Conservation (phyloP, 2,888 invertebrate genomes). For the Osedax frankpressi region DNA sequence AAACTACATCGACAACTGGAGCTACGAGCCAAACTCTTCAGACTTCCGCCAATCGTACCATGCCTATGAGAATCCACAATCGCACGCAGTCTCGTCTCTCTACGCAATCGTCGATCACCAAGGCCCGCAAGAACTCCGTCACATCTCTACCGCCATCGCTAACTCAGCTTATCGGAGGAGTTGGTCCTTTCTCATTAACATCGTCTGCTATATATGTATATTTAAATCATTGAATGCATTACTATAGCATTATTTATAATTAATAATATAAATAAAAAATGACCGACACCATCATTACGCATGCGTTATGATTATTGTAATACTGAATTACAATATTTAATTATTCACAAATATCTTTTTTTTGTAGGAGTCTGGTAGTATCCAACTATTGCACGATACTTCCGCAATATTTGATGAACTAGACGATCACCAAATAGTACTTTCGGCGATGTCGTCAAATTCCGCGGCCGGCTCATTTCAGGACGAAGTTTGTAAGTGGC, state of each 20-base stretch:
- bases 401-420: constrained; percentile 44
- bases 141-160: constrained; percentile 40
- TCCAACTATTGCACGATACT: constrained; percentile 36
- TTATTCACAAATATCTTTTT: too few relatives aligned
- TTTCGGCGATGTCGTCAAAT: constrained; percentile 43
- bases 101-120: constrained; percentile 33
- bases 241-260: too few relatives aligned
- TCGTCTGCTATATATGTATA: not conserved
- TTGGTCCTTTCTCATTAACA: constrained; percentile 22
- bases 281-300: too few relatives aligned
- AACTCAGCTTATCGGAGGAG: constrained; percentile 36
- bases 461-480: constrained; percentile 44
- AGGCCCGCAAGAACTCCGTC: constrained; percentile 25
- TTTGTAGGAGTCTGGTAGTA: constrained; percentile 36
- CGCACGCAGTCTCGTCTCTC: constrained; percentile 38
- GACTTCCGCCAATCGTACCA: too few relatives aligned
- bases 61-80: not conserved
- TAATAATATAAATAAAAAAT: too few relatives aligned
- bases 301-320: not conserved
- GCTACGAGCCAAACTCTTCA: constrained; percentile 25
- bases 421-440: constrained; percentile 43
- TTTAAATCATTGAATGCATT: too few relatives aligned
- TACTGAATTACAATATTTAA: not conserved
- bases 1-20: constrained; percentile 30
- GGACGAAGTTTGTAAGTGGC: constrained; percentile 46